Evolutionary conservation across 1,140 invertebrate species (phyloP), one percentile per base, ranked within the genome.

Genomic region (Trichonephila clavipes): DNA sequence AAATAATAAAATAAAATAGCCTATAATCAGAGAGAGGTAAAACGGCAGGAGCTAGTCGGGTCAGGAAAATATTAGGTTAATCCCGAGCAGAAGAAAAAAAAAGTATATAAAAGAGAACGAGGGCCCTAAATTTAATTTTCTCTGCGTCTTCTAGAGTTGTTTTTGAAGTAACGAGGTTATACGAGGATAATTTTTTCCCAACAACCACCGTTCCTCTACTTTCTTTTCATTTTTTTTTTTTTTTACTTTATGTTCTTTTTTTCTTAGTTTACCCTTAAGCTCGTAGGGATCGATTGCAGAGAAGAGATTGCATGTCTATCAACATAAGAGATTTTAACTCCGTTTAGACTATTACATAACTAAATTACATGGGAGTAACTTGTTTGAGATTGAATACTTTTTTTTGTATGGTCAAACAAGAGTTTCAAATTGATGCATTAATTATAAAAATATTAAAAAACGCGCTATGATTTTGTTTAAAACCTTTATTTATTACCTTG

Each of bases 81-180:
- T 90, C 72, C 88, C 34, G 1, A n/a, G n/a, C 5, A 44, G 58
- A 90, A 90, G 21, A 61, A 81, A 40, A 58, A 88, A 72, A n/a
- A 89, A 72, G 61, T 61, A 85, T 59, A 85, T 24, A 61, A 85
- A 85, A 16, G 24, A 85, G 58, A 90, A 59, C 69, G 69, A 34
- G 12, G 58, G 58, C 62, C 61, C 91, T 92, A 92, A 92, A 92
- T 92, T 92, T 72, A 92, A 92, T 92, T 92, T 92, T 61, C 82
- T 64, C 83, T 77, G 82, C 85, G 61, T 87, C 83, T 92, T 92
- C 61, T 44, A 40, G 40, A 87, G 91, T 92, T 92, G 91, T 87
- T 92, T 92, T 92, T 92, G 91, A 92, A 83, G 64, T 92, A 92
- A 92, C 91, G 82, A 92, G 91, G 62, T 92, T 92, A 92, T 85